These are phyloP conservation scores for Gallinago stenura DNA, from an alignment of 2,797 vertebrate species.

Conservation along the genomic window DNA sequence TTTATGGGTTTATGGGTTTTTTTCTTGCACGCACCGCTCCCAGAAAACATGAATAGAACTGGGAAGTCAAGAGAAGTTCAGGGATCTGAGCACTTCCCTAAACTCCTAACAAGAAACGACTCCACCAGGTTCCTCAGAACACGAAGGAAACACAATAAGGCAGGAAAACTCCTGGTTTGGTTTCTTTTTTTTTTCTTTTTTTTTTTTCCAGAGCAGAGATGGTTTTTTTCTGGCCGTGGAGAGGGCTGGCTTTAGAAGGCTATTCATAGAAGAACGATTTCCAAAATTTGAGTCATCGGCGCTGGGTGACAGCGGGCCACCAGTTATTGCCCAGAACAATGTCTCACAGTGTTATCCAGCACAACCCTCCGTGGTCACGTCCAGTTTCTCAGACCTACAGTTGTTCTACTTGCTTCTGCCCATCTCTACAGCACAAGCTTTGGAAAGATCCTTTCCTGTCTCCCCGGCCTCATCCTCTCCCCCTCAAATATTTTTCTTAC, in stretches of 20 bases:
- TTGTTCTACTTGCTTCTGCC: neutral
- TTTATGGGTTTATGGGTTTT: neutral
- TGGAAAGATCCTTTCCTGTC: neutral
- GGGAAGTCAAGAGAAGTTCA: neutral
- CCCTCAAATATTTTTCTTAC: conserved; percentile 40
- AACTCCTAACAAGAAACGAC: neutral
- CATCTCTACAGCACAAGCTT: neutral
- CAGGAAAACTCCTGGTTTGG: neutral
- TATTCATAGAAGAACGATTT: conserved; percentile 34
- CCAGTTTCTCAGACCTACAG: neutral
- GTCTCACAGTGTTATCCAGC: neutral
- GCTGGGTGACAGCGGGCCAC: neutral
- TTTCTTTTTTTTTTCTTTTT: neutral
- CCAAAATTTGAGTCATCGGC: conserved; percentile 37
- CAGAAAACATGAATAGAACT: conserved; percentile 1
- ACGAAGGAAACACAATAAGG: neutral
- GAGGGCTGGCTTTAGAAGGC: neutral
- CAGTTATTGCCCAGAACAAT: neutral
- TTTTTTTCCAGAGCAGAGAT: neutral
- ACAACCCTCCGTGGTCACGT: neutral
- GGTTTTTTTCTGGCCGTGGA: neutral
- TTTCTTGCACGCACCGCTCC: neutral
- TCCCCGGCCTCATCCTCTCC: neutral
- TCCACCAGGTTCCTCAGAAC: neutral
- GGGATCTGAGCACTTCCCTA: neutral